Evolutionary conservation across 2,888 invertebrate species (phyloP).

Genomic region (Galerucella nymphaeae): DNA sequence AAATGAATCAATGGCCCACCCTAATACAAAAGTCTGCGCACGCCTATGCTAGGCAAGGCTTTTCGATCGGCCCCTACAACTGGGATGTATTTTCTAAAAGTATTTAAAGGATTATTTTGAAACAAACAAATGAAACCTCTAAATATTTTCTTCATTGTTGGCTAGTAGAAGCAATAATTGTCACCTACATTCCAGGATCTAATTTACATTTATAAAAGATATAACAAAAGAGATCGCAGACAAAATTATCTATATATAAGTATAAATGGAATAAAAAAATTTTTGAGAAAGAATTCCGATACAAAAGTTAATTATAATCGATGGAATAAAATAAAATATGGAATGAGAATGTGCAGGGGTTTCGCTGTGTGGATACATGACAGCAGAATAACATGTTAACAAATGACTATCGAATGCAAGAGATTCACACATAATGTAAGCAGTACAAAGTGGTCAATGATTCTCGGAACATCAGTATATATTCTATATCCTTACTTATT

Average conservation of each 20-base stretch:
- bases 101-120: too few relatives aligned
- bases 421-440: constrained; percentile 30
- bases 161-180: too few relatives aligned
- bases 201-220: neutral
- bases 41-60: too few relatives aligned
- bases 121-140: too few relatives aligned
- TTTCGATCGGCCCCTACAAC: too few relatives aligned
- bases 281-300: constrained; percentile 2
- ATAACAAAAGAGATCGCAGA: neutral
- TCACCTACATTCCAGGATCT: neutral
- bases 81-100: too few relatives aligned
- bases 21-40: too few relatives aligned
- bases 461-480: constrained; percentile 30
- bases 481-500: constrained; percentile 31
- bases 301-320: constrained; percentile 20
- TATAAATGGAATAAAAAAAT: constrained; percentile 2
- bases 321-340: constrained; percentile 23
- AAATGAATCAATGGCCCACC: too few relatives aligned
- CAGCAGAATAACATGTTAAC: constrained; percentile 32
- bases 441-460: constrained; percentile 36
- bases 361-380: constrained; percentile 18
- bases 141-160: too few relatives aligned
- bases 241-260: neutral
- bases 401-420: constrained; percentile 31
- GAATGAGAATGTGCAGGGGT: constrained; percentile 21